Evolutionary conservation across 23 tunicate species (phyloP), one percentile per base, ranked within the genome.

Genomic region (Diplosoma virens): DNA sequence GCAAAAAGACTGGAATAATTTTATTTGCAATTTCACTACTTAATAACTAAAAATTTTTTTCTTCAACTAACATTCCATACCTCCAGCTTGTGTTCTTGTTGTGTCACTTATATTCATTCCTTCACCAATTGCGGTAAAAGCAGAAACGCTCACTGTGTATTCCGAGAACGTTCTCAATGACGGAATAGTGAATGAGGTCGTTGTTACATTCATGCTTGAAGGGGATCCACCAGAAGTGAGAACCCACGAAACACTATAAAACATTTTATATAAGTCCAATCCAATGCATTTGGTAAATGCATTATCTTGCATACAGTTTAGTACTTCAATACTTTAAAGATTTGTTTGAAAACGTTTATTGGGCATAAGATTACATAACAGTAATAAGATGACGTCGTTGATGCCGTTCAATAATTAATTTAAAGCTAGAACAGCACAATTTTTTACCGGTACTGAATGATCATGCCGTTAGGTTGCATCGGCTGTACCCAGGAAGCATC

Each of bases 381-480:
- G n/a, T n/a, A n/a, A n/a, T n/a, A n/a, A n/a, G n/a, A n/a, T n/a
- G n/a, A n/a, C n/a, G n/a, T n/a, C n/a, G n/a, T n/a, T n/a, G n/a
- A n/a, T n/a, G n/a, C n/a, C n/a, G n/a, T n/a, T n/a, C n/a, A n/a
- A n/a, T n/a, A n/a, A n/a, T n/a, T n/a, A n/a, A n/a, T n/a, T n/a
- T n/a, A n/a, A n/a, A n/a, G n/a, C n/a, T n/a, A n/a, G n/a, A n/a
- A n/a, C n/a, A n/a, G n/a, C 80, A 24, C n/a, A n/a, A n/a, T n/a
- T n/a, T n/a, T n/a, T n/a, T 31, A 87, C 95, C 82, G 68, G 83
- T 87, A 87, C 26, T 47, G 61, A 34, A 37, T 81, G 17, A 87
- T 76, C 20, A 50, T 59, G 36, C 95, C 95, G 47, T 76, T 87
- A 0, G 83, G 64, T 24, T 65, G 25, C 1, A 26, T 27, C 0